Base-by-base conservation (phyloP, 2,888 invertebrate genomes). In the Drosophila nigritarsus region DNA sequence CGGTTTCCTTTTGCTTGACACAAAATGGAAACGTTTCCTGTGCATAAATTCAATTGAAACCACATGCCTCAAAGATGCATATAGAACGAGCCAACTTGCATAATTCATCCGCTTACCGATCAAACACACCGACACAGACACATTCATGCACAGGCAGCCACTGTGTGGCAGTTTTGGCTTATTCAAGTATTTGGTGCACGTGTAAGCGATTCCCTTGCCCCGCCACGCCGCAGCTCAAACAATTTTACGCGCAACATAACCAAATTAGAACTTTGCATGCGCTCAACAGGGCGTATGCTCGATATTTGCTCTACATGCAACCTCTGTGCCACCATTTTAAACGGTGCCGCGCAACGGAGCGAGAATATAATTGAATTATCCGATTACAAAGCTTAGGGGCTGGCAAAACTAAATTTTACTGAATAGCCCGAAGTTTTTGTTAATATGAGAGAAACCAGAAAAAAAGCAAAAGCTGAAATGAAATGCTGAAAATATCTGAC, bases 251-350 rank as follows among this genome's bases (percentile, higher is more conserved):
- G 34, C 38, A 34, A 58, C 60, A 63, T 82, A 87, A 87, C 67
- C 73, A 68, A 75, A 75, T 84, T 84, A 78, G 56, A 67, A 56
- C 53, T 62, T 76, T 40, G 38, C 50, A 45, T 53, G 64, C 61
- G 66, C 54, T 53, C 69, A 36, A 71, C 85, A 45, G 55, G 78
- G 59, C 87, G 85, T 80, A 82, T 84, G 73, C 55, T 69, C 71
- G 59, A 70, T 73, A 62, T 71, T 45, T 27, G 63, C 30, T 15
- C 8, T 62, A 51, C 56, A 42, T 56, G 27, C 3, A 29, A 24
- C 15, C 20, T 18, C 4, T 9, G 24, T n/a, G n/a, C 40, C 62
- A 29, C 65, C 53, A 82, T 7, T 45, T 20, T 15, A 18, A 40
- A 42, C 40, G 34, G 13, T 7, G 27, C 8, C 3, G 15, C 3